Percentiles rank a stretch among this genome's conserved stretches.
Conservation (phyloP, 1,140 invertebrate genomes). For the Bombus impatiens region DNA sequence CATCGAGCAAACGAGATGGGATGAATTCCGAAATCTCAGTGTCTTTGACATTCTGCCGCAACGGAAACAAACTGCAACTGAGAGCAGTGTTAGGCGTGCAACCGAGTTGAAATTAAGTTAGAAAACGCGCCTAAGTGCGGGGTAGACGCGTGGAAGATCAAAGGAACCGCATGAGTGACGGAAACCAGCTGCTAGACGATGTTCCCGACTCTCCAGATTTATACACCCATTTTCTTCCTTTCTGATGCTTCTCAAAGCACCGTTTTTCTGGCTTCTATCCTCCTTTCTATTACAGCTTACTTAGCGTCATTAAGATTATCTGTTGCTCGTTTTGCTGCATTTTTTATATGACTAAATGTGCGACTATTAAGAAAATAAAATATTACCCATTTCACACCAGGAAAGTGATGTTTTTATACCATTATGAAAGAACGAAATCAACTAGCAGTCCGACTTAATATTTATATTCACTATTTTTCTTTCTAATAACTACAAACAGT, state of each 20-base stretch:
- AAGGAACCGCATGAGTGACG: conserved; percentile 76
- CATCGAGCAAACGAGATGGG: not conserved
- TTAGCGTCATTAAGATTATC: conserved; percentile 18
- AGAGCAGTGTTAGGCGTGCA: conserved; percentile 18
- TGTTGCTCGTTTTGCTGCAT: not conserved
- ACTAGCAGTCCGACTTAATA: too few species aligned
- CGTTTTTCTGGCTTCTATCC: conserved; percentile 27
- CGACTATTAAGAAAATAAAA: too few species aligned
- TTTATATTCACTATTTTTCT: too few species aligned
- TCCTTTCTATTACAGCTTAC: conserved; percentile 14
- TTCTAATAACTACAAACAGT: too few species aligned
- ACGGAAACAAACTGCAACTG: conserved; percentile 13
- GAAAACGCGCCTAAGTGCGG: conserved; percentile 69
- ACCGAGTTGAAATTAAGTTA: conserved; percentile 68
- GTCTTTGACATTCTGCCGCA: conserved; percentile 34
- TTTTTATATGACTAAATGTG: too few species aligned
- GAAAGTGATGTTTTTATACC: too few species aligned
- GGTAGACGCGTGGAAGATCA: conserved; percentile 73
- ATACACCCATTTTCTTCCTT: conserved; percentile 69
- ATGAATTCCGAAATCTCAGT: conserved; percentile 27
- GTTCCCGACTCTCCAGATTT: conserved; percentile 66
- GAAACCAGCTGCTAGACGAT: conserved; percentile 76
- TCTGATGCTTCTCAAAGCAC: conserved; percentile 62
- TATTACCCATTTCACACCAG: too few species aligned
- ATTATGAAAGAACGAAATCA: too few species aligned